Evolutionary conservation across 2,888 invertebrate species (phyloP).

Genomic region (Diaphora mendica): DNA sequence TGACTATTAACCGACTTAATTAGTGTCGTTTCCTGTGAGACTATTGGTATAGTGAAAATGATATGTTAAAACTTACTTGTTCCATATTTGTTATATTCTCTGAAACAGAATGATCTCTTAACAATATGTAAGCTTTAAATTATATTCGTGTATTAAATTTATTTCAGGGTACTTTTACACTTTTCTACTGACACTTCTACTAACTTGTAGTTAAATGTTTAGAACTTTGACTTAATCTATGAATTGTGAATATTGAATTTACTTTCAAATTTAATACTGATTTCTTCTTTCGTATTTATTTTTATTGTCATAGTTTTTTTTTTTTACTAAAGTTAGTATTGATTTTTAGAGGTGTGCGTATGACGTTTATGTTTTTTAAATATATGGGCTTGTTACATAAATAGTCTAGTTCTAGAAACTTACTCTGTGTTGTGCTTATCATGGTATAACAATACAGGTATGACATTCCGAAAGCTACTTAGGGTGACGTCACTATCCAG

Average conservation of each 20-base stretch:
- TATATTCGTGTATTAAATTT: constrained; percentile 49
- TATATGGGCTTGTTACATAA: constrained; percentile 13
- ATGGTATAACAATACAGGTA: too few relatives aligned
- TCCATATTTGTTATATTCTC: constrained; percentile 29
- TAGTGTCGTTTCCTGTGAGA: not conserved
- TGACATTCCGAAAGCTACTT: too few relatives aligned
- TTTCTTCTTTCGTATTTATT: not conserved
- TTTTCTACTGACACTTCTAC: constrained; percentile 66
- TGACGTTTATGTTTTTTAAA: not conserved
- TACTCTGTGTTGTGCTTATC: constrained; percentile 84
- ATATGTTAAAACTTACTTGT: constrained; percentile 8
- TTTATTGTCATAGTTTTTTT: not conserved
- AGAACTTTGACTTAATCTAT: constrained; percentile 31
- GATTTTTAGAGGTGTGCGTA: not conserved
- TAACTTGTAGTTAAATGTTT: constrained; percentile 36
- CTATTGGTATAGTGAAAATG: not conserved
- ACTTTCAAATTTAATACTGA: not conserved
- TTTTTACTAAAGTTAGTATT: not conserved
- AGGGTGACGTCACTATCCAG: too few relatives aligned
- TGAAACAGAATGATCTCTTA: constrained; percentile 23
- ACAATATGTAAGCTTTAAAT: constrained; percentile 56
- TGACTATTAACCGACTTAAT: not conserved
- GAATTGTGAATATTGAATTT: constrained; percentile 29
- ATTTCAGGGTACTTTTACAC: constrained; percentile 80
- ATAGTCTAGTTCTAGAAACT: constrained; percentile 37